Conservation (phyloP, 2,797 vertebrate species). For the Malurus splendens region DNA sequence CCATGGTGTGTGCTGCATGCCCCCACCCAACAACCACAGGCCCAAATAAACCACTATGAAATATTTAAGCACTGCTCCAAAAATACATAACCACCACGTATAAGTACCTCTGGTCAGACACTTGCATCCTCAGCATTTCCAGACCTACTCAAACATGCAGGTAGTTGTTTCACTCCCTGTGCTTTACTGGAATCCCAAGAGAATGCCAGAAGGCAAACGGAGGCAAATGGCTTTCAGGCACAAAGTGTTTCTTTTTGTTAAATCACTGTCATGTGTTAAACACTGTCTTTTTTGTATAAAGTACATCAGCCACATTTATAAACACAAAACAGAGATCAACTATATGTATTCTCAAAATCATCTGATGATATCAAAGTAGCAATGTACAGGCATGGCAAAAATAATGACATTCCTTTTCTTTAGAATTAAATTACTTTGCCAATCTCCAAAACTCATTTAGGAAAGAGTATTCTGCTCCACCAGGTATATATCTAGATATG, state of each 20-base stretch:
- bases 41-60: not conserved
- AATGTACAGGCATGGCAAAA: not conserved
- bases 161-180: not conserved
- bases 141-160: not conserved
- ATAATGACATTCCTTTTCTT: not conserved
- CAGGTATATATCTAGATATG: not conserved
- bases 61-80: slow-evolving; percentile 24
- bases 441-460: not conserved
- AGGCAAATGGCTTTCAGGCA: not conserved
- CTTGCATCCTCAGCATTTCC: not conserved
- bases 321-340: not conserved
- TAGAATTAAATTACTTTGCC: not conserved
- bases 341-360: not conserved
- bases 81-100: not conserved
- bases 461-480: not conserved
- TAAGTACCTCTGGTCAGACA: not conserved
- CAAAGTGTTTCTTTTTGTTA: not conserved
- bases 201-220: not conserved
- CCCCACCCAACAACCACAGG: not conserved
- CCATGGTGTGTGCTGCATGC: not conserved
- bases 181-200: not conserved
- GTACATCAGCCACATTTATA: not conserved
- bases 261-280: not conserved
- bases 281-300: not conserved
- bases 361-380: not conserved